Conservation (phyloP, 2,797 vertebrate genomes). For the Cheirogaleus major region DNA sequence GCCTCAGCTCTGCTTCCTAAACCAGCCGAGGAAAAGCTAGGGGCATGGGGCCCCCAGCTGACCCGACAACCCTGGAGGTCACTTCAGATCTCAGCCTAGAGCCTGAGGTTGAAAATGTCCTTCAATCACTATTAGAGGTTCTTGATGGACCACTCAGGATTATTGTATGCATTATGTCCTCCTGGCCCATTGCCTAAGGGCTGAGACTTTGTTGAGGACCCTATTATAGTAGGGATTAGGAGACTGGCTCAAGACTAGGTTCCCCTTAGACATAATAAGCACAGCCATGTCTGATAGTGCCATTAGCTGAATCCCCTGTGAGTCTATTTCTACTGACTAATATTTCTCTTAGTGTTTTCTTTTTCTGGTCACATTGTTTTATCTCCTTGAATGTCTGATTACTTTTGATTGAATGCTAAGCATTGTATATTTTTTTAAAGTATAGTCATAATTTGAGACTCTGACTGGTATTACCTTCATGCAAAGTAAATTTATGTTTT, state of each 20-base stretch:
- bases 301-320: neutral
- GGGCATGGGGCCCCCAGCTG: neutral
- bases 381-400: neutral
- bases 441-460: neutral
- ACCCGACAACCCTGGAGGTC: neutral
- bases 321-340: neutral
- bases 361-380: neutral
- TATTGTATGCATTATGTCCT: no score
- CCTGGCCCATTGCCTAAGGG: no score
- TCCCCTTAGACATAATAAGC: neutral
- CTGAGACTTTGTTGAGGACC: no score
- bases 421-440: neutral
- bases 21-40: neutral
- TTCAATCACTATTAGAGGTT: neutral
- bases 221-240: no score
- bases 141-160: neutral
- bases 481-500: neutral
- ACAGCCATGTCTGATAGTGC: neutral
- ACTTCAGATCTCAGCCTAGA: neutral
- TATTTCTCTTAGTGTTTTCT: neutral
- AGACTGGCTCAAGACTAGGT: no score
- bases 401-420: neutral
- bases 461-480: neutral
- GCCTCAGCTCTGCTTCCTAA: neutral
- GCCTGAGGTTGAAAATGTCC: neutral